phyloP scores from a whole-genome alignment of 1,140 invertebrate genomes.

The Whitmania pigra region DNA sequence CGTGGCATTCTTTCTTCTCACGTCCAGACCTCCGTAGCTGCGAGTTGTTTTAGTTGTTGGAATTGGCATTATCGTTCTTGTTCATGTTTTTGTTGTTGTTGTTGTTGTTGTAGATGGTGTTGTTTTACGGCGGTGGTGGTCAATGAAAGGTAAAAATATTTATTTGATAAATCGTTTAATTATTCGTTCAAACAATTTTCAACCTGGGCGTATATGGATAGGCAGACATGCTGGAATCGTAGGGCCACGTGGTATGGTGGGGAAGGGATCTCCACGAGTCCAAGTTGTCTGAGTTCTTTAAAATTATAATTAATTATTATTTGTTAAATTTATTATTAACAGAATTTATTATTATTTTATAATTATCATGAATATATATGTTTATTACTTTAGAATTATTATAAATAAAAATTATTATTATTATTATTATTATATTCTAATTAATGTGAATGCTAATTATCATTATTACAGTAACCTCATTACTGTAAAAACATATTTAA shows the following conservation, averaged over 20 bases:
- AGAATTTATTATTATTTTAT: neutral
- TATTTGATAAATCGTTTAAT: neutral
- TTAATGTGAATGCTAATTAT: too few species aligned
- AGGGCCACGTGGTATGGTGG: slow-evolving; percentile 2
- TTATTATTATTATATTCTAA: too few species aligned
- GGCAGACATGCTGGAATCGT: slow-evolving; percentile 2
- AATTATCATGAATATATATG: too few species aligned
- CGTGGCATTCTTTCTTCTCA: slow-evolving; percentile 84
- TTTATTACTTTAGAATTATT: too few species aligned
- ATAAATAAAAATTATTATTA: neutral
- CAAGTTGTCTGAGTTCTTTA: slow-evolving; percentile 1
- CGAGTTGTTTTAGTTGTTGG: neutral
- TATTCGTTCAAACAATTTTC: neutral
- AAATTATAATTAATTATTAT: neutral
- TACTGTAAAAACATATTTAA: too few species aligned
- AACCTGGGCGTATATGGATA: slow-evolving; percentile 16
- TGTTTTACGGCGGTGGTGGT: too few species aligned
- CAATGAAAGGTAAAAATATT: too few species aligned
- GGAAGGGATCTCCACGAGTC: neutral
- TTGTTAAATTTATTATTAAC: too few species aligned
- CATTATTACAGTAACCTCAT: too few species aligned
- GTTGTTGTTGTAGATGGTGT: too few species aligned
- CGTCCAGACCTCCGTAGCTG: slow-evolving; percentile 84
- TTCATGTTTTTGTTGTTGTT: neutral
- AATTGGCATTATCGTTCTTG: neutral